Evolutionary conservation across 2,113 vertebrate species (phyloP).

Genomic region (Mellivora capensis): DNA sequence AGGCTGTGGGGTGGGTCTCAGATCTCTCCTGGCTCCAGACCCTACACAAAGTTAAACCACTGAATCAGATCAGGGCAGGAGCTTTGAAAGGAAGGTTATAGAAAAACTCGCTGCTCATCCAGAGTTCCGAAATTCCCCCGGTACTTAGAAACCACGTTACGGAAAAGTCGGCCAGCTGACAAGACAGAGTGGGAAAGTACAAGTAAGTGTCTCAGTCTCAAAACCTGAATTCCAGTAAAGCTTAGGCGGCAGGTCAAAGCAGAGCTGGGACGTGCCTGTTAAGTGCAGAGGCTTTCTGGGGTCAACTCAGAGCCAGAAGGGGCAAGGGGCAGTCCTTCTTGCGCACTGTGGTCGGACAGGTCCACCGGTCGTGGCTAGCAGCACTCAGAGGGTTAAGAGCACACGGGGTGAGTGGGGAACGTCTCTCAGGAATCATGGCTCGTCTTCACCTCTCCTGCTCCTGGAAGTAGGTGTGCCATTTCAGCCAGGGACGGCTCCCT

Average conservation of each 20-base stretch:
- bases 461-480: background rate
- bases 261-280: rapidly evolving
- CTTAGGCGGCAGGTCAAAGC: conserved; percentile 46
- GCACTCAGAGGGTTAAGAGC: conserved; percentile 74
- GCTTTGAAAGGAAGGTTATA: background rate
- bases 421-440: conserved; percentile 21
- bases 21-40: background rate
- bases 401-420: background rate
- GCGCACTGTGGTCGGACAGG: background rate
- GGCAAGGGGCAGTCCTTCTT: background rate
- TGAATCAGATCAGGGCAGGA: background rate
- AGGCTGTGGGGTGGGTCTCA: background rate
- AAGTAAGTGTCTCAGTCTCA: conserved; percentile 31
- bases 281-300: conserved; percentile 6
- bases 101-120: background rate
- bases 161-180: conserved; percentile 44
- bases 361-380: conserved; percentile 66
- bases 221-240: conserved; percentile 72
- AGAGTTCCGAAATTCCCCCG: conserved; percentile 12
- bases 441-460: conserved; percentile 27
- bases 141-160: conserved; percentile 45
- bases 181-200: conserved; percentile 40
- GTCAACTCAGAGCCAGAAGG: background rate
- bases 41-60: background rate
- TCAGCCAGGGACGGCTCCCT: background rate